phyloP scores from a whole-genome alignment of 2,888 invertebrate species.

The Euplagia quadripunctaria region DNA sequence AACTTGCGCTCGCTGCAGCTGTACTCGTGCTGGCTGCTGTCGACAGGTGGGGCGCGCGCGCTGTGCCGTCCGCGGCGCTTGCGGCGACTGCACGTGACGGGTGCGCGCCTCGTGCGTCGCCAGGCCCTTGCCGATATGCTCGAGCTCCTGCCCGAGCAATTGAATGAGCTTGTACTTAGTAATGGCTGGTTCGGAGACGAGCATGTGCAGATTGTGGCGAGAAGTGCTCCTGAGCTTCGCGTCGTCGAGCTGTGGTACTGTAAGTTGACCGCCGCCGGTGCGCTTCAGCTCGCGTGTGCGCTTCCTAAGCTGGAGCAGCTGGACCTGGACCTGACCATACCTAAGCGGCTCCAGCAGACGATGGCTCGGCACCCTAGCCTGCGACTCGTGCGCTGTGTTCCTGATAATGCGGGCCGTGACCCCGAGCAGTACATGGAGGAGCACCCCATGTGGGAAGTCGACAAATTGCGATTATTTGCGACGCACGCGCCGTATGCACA shows the following conservation, averaged over 20 bases:
- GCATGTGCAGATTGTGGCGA: constrained; percentile 3
- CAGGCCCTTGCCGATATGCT: not conserved
- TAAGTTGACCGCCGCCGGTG: not conserved
- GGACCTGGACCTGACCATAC: constrained; percentile 7
- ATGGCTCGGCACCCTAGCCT: constrained; percentile 3
- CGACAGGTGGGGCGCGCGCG: constrained; percentile 36
- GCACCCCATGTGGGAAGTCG: not conserved
- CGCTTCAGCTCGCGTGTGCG: not conserved
- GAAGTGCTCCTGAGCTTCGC: not conserved
- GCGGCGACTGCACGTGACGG: constrained; percentile 14
- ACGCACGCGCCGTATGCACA: constrained; percentile 38
- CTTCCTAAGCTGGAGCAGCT: not conserved
- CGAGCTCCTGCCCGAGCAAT: not conserved
- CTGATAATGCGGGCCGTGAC: not conserved
- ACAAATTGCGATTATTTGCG: not conserved
- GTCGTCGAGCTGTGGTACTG: constrained; percentile 6
- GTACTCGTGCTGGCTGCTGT: constrained; percentile 60
- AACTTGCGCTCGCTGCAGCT: constrained; percentile 52
- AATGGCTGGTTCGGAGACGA: constrained; percentile 9
- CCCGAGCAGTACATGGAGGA: not conserved
- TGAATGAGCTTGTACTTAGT: constrained; percentile 12
- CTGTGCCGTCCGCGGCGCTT: constrained; percentile 6
- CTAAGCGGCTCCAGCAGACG: not conserved
- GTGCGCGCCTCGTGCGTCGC: constrained; percentile 6
- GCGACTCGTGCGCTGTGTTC: constrained; percentile 7